Evolutionary conservation across 2,797 vertebrate species (phyloP).

Genomic region (Cottoperca gobio): DNA sequence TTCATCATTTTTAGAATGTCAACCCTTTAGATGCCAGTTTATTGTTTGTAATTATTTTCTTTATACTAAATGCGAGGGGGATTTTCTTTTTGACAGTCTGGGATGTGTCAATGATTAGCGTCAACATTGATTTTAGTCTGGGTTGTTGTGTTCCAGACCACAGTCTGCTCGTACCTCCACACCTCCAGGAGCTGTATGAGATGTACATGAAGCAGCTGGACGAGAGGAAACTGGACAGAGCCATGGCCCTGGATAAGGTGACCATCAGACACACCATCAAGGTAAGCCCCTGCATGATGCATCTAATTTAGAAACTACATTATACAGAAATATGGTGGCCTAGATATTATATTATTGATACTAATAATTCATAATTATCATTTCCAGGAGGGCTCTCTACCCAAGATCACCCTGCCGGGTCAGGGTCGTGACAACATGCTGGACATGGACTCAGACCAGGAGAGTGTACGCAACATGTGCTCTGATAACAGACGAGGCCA

Average conservation of each 20-base stretch:
- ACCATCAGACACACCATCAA: conserved; percentile 84
- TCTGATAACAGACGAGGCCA: conserved; percentile 75
- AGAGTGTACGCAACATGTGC: conserved; percentile 82
- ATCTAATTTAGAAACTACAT: background rate
- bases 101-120: too few relatives aligned
- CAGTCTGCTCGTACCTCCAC: conserved; percentile 86
- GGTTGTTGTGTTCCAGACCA: conserved; percentile 81
- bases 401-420: conserved; percentile 78
- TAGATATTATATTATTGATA: background rate
- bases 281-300: conserved; percentile 69
- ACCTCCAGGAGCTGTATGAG: conserved; percentile 90
- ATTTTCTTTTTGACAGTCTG: too few relatives aligned
- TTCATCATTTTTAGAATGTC: too few relatives aligned
- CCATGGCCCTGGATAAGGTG: conserved; percentile 85
- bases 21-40: too few relatives aligned
- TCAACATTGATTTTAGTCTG: too few relatives aligned
- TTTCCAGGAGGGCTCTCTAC: conserved; percentile 88
- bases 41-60: too few relatives aligned
- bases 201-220: conserved; percentile 87
- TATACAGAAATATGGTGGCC: background rate
- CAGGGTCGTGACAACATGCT: conserved; percentile 77
- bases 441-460: conserved; percentile 88
- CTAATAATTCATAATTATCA: background rate
- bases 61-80: too few relatives aligned
- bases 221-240: conserved; percentile 87